Evolutionary conservation across 2,113 vertebrate genomes (phyloP), one percentile per base, ranked within the genome.

Genomic region (Eptesicus fuscus): DNA sequence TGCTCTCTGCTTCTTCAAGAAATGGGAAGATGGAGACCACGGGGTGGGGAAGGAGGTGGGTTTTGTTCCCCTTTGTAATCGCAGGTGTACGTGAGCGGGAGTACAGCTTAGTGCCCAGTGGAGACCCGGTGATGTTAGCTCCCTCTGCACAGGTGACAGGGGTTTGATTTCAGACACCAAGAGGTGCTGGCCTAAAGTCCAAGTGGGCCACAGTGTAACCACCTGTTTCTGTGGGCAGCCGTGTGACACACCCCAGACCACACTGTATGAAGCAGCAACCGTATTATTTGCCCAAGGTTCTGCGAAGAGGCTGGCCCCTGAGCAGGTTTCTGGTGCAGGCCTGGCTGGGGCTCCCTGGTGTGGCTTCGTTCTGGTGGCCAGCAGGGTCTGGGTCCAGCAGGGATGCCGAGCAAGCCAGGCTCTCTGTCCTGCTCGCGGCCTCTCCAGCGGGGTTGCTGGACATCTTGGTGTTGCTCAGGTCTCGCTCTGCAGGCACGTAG

Each of bases 1-100:
- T 92, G 23, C 93, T 61, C 92, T 14, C 89, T 88, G 59, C 63
- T 95, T 47, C 20, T 93, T 83, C 90, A 94, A 96, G 78, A 93
- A 82, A 67, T 79, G 77, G 40, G 88, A 77, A 93, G 83, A 77
- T 92, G 85, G 85, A 77, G 44, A 42, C 1, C 37, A 16, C 3
- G 35, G 63, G 63, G 4, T 84, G 2, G 59, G 0, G 11, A 12
- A 23, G 69, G 80, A 42, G 16, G 14, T 93, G 65, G 6, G 65
- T 53, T 94, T 74, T 91, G 14, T 92, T 65, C 86, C 18, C 69
- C 1, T 20, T 20, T 22, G 51, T 79, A 8, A 35, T 53, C n/a
- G 40, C 2, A 79, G 56, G 35, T 70, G 44, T 83, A 3, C 16
- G 10, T 42, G 13, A 82, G 32, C 20, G 4, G 59, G 23, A 35